Evolutionary conservation across 2,797 vertebrate genomes (phyloP), one percentile per base, ranked within the genome.

Genomic region (Delichon dasypus): DNA sequence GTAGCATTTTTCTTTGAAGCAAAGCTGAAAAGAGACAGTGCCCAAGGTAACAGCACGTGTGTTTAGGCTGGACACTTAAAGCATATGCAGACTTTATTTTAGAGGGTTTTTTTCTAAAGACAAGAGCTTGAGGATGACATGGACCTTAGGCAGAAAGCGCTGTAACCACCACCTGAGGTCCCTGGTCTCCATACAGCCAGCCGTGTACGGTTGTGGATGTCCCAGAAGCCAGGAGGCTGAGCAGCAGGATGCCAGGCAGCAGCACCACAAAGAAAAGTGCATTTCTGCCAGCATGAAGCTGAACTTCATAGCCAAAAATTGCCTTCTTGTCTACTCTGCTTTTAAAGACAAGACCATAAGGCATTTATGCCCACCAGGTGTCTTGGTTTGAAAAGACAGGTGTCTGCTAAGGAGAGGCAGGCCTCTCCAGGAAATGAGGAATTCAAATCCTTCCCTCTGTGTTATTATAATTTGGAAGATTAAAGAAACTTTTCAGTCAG

Each of bases 131-230:
- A 15, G 8, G 30, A 15, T 18, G 16, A 18, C 5, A 29, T 16
- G 17, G 30, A 60, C 67, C 65, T 68, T 11, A 48, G 25, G 20
- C 13, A 78, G 14, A 57, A 17, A 57, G 22, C 26, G 54, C 48
- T 47, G 51, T 32, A n/a, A 57, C 30, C 42, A 61, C 19, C 10
- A 13, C 13, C 25, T 5, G 16, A 89, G 34, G 10, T 40, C 7
- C 18, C 29, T 5, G 2, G 13, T 42, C 22, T 40, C 44, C 7
- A 1, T 7, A 13, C 8, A 34, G 29, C 4, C 50, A 53, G 18
- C 40, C 1, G 0, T 6, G 22, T 13, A 29, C 0, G 1, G 26
- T 2, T 71, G 27, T 30, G 10, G 21, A 65, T 48, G 32, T 16
- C 51, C 44, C 51, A 88, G 13, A 10, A 70, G 48, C 30, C 40